Base-by-base conservation (phyloP, 2,797 vertebrate genomes). In the Chloroceryle inda region DNA sequence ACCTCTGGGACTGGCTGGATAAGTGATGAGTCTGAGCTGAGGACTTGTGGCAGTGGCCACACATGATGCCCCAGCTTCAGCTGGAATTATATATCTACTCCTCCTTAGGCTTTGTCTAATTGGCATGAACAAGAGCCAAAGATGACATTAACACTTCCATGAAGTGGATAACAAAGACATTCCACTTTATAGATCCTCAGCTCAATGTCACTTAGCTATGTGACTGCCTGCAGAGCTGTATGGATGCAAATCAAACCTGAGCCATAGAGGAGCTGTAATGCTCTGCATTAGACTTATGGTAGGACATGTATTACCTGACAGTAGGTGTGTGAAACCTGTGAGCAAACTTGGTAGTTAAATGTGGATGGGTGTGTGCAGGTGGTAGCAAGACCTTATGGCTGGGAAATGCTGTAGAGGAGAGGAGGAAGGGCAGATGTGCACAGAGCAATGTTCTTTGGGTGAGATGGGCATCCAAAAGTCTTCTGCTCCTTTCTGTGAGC, bases 81-180 rank as follows among this genome's bases (percentile, higher is more conserved):
- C 78, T 88, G 89, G 67, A 61, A 31, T 86, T 69, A 10, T 61
- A 9, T 47, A 64, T 23, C 62, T 47, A 38, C 21, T 53, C 85
- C 71, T 90, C 47, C 56, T 87, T 85, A 89, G 72, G 37, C 71
- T 89, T 66, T 90, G 85, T 69, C 67, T 87, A 77, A 53, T 80
- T 80, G 82, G 61, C 76, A 94, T 0, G 3, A 77, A 66, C 11
- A 52, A 93, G 78, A 92, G 73, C 74, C 81, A 44, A 78, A 73
- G 78, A 47, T 81, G 89, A 42, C 83, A 55, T 77, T 76, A 96
- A 37, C 73, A 22, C 13, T 91, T 84, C 45, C 2, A 1, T 0
- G 1, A 89, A 91, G 58, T 58, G n/a, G 89, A 47, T 38, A 52
- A 68, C 19, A 42, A 81, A 92, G 50, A 62, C 58, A 31, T 67